A percentile compares a stretch with the other conserved stretches of the same genome.
Evolutionary conservation across 2,113 vertebrate genomes (phyloP).

Genomic region (Passerina amoena): DNA sequence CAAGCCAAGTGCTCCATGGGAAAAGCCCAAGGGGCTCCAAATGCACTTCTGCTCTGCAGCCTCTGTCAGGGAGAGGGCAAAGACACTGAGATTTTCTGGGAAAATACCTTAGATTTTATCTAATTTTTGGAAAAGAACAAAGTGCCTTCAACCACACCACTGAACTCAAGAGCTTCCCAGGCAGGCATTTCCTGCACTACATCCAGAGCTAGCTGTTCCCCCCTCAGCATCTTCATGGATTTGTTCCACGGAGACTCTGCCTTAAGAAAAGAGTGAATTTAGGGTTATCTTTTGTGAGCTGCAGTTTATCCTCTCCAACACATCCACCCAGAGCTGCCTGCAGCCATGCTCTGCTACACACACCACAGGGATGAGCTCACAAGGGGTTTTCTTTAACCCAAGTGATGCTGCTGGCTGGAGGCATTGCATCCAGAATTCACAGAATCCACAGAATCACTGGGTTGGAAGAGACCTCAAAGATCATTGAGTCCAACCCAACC

Average conservation of each 20-base stretch:
- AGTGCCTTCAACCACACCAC: neutral
- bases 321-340: neutral
- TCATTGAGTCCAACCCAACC: neutral
- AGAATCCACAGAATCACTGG: neutral
- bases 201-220: neutral
- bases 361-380: rapidly evolving
- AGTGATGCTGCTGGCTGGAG: rapidly evolving
- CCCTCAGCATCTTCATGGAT: neutral
- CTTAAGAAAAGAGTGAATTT: neutral
- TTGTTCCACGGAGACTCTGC: neutral
- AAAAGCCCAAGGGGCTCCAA: conserved; percentile 17
- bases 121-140: neutral
- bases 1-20: conserved; percentile 8
- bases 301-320: neutral
- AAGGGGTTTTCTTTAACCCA: rapidly evolving
- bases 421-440: neutral
- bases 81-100: conserved; percentile 2
- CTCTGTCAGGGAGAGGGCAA: neutral
- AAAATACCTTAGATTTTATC: conserved; percentile 12
- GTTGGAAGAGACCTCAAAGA: neutral
- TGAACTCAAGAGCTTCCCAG: neutral
- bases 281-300: neutral
- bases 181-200: rapidly evolving
- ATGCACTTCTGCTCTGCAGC: neutral
- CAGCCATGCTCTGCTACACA: neutral